Base-by-base conservation (phyloP, 2,113 vertebrate species). In the Zapornia atra region DNA sequence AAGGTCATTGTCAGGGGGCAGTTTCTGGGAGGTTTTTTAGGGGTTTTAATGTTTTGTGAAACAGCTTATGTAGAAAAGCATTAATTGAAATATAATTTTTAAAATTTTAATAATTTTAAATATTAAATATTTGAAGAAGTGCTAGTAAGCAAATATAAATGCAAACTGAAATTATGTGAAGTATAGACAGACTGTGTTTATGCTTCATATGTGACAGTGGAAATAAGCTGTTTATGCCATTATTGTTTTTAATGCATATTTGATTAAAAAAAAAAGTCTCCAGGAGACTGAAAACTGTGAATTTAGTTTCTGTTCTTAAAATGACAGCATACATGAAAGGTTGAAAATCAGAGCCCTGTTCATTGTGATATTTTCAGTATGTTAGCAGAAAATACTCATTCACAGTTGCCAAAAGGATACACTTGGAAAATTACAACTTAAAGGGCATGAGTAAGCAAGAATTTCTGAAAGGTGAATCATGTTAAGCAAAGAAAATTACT, bases 381-480 rank as follows among this genome's bases (percentile, higher is more conserved):
- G 51, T n/a, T 71, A 48, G 56, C 9, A 64, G 54, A 94, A n/a
- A 73, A 71, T 13, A 66, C 26, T 77, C 86, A 63, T 92, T 90
- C 53, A 44, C 1, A 0, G 56, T 60, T 92, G 72, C 64, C 72
- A 71, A 64, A 82, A 81, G 40, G 22, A 90, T 54, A 18, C 10
- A 11, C 4, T 2, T 42, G 21, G 59, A 51, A 86, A 95, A 88
- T 70, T 77, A 20, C 28, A 85, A 59, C 69, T 83, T 78, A 87
- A 89, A 80, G 72, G 34, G 65, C 48, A 36, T 9, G 31, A 92
- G 56, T 48, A 72, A 92, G 68, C 0, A 5, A 87, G 71, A 71
- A 50, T 69, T 91, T 90, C 66, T 46, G 31, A 93, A 82, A 93
- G 83, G 77, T 76, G 91, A 89, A 71, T 76, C 57, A n/a, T 40